Evolutionary conservation across 2,113 vertebrate species (phyloP), one percentile per base, ranked within the genome.

Genomic region (Xiphias gladius): DNA sequence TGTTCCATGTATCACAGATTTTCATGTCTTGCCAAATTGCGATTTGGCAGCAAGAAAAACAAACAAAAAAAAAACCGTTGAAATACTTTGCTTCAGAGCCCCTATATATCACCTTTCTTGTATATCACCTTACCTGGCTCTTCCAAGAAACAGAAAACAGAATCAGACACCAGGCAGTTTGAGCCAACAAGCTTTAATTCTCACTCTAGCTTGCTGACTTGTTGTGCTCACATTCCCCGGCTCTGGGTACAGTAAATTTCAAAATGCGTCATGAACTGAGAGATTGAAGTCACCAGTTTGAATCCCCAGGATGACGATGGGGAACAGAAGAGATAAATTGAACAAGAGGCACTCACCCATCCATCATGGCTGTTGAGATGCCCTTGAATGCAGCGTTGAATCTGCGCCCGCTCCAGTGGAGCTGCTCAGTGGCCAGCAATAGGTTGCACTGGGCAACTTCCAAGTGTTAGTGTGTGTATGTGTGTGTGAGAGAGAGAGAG

Each of bases 341-440:
- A 86, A 78, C 52, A 22, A 28, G 72, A 84, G 39, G 57, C 77
- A 62, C 55, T 80, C 80, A 68, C 79, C 78, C 87, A 82, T 89
- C 83, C 80, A 84, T 91, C 90, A 74, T 57, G 10, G 70, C 82
- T 72, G 80, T 54, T 63, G 69, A 67, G 83, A 88, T 90, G 90
- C 73, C 91, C 90, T 94, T 91, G 89, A 90, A 90, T 50, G 19
- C 77, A 48, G 70, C 77, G 26, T 74, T 69, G 70, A 88, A 83
- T 81, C 66, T 83, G 84, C 87, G 85, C 80, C 87, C 89, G 89
- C 87, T 88, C 78, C 83, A 87, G 63, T 80, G 69, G 70, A 87
- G 82, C 85, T 82, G 83, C 86, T 84, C 84, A 69, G 76, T 81
- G 84, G 88, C 63, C 48, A 12, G 80, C 74, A 82, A 69, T 76